A percentile compares a stretch with the other conserved stretches of the same genome.
These are phyloP conservation scores for Nematolebias whitei DNA, from an alignment of 2,113 vertebrate species.

Conservation along the genomic window DNA sequence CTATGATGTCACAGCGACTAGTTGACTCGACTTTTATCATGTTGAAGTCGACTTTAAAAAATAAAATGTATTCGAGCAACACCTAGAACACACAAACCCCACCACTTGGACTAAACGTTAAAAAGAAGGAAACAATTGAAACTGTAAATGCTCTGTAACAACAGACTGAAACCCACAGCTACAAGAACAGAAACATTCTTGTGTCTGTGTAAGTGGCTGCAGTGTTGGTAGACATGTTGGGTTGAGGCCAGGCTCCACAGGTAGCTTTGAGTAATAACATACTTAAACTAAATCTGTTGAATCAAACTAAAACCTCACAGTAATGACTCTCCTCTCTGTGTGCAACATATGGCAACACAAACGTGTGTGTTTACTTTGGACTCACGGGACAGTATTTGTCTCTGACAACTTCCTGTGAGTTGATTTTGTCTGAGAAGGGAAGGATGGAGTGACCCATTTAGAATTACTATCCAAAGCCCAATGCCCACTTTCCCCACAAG, in stretches of 20 bases:
- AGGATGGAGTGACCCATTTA: constrained; percentile 58
- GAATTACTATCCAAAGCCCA: constrained; percentile 55
- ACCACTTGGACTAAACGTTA: not conserved
- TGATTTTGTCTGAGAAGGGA: constrained; percentile 66
- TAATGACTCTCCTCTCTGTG: not conserved
- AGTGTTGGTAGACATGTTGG: not conserved
- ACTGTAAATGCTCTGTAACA: too few relatives aligned
- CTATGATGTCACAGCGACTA: too few relatives aligned
- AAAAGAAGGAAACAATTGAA: too few relatives aligned
- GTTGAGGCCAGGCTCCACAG: not conserved
- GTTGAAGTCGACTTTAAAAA: too few relatives aligned
- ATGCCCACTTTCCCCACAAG: constrained; percentile 52
- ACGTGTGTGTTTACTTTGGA: constrained; percentile 25
- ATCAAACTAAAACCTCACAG: constrained; percentile 7
- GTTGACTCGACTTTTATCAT: too few relatives aligned
- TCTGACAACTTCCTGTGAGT: constrained; percentile 57
- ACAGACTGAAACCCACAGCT: too few relatives aligned
- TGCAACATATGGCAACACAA: not conserved
- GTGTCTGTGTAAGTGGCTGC: not conserved
- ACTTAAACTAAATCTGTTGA: not conserved
- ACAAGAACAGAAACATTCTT: not conserved
- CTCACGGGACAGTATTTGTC: constrained; percentile 10
- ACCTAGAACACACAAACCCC: not conserved
- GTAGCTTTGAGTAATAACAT: not conserved
- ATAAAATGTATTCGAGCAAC: too few relatives aligned